Evolutionary conservation across 2,797 vertebrate genomes (phyloP).

Genomic region (Lutjanus campechanus): DNA sequence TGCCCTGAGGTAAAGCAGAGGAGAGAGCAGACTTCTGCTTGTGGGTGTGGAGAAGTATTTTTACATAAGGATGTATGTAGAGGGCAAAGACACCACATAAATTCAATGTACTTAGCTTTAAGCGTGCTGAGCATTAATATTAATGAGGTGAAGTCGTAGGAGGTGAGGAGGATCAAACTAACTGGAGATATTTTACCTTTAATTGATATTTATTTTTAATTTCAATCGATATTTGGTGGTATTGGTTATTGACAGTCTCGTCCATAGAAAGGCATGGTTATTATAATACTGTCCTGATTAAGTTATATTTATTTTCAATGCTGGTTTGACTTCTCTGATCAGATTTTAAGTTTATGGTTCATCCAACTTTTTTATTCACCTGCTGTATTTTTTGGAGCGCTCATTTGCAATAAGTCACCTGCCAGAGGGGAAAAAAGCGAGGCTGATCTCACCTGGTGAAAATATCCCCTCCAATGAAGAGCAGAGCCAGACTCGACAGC

Average conservation of each 20-base stretch:
- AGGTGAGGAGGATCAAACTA: constrained; percentile 10
- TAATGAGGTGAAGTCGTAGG: constrained; percentile 19
- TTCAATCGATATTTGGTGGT: neutral
- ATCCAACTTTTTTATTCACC: constrained; percentile 33
- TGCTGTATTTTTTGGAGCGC: neutral
- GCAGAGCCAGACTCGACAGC: constrained; percentile 85
- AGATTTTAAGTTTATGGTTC: neutral
- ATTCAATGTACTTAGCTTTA: constrained; percentile 12
- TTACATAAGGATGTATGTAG: neutral
- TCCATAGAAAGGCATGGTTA: neutral
- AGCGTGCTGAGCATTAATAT: neutral
- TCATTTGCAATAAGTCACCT: constrained; percentile 4
- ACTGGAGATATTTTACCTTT: neutral
- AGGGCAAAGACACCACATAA: constrained; percentile 3
- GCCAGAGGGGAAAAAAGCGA: constrained; percentile 17
- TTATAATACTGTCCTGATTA: neutral
- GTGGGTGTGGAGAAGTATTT: constrained; percentile 28
- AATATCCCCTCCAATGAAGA: constrained; percentile 85
- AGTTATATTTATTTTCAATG: neutral
- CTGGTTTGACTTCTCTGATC: neutral
- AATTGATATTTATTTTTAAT: neutral
- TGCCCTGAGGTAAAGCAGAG: constrained; percentile 29
- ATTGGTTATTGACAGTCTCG: neutral
- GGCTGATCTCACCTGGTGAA: constrained; percentile 90
- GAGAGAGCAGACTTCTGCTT: constrained; percentile 28